Evolutionary conservation across 2,797 vertebrate genomes (phyloP), one percentile per base, ranked within the genome.

Genomic region (Huso huso): DNA sequence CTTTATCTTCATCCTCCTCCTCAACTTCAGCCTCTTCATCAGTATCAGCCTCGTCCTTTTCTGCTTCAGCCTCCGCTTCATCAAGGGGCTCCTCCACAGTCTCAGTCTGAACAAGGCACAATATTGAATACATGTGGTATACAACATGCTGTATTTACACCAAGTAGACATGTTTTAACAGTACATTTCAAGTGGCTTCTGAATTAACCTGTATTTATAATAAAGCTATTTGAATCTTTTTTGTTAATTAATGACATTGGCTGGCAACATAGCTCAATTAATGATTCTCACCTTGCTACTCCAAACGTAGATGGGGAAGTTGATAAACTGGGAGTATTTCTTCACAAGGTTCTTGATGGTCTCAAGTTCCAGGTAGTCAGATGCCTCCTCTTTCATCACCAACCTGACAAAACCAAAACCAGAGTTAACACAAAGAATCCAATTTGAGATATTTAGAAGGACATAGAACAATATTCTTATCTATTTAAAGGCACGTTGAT

Each of bases 291-390:
- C 97, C 93, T 99, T 99, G 87, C 96, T 99, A 81, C 94, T 94
- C 97, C 97, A 99, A 12, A 99, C 91, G 0, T 96, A 99, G 73
- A 99, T 99, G 59, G 97, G 97, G 75, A 98, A 99, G 84, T 98
- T 99, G 75, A 99, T 99, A 82, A 99, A 99, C 80, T 99, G 97
- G 0, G 97, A 99, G 64, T 99, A 99, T 68, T 99, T 99, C 80
- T 61, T 97, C 66, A 99, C 93, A 0, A 99, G 89, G 77, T 95
- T 97, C 86, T 99, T 99, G 82, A 99, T 90, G 12, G 94, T 98
- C 74, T 99, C 96, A 82, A 97, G 84, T 77, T 99, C 97, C 79
- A 99, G 91, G 67, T 93, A 99, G 79, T 99, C 97, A 48, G 96
- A 93, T 59, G 97, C 95, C 82, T 99, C 97, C 79, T 99, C 97